Conservation (phyloP, 2,888 invertebrate species). For the Lasiommata megera region DNA sequence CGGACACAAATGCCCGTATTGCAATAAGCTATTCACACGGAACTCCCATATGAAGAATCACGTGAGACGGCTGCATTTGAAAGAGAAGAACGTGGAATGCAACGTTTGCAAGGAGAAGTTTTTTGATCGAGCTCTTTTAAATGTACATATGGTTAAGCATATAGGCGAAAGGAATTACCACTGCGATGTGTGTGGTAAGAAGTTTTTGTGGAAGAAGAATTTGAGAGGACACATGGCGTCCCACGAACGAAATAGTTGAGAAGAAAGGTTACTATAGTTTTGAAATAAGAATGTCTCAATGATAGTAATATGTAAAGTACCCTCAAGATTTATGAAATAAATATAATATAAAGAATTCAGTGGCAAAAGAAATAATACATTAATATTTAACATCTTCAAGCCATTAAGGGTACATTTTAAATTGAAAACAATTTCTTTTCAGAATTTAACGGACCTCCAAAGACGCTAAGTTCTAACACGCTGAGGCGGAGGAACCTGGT, state of each 20-base stretch:
- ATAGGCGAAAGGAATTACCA: conserved; percentile 67
- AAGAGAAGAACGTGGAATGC: conserved; percentile 50
- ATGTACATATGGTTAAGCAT: conserved; percentile 67
- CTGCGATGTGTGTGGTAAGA: conserved; percentile 77
- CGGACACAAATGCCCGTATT: conserved; percentile 46
- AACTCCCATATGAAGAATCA: conserved; percentile 49
- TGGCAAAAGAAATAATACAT: neutral
- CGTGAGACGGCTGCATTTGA: conserved; percentile 46
- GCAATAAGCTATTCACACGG: conserved; percentile 46
- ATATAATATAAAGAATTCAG: neutral
- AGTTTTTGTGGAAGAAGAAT: conserved; percentile 78
- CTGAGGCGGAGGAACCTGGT: conserved; percentile 53
- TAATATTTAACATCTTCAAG: neutral
- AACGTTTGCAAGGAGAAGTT: conserved; percentile 49
- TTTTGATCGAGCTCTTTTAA: conserved; percentile 46
- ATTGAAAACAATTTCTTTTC: conserved; percentile 60
- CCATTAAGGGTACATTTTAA: conserved; percentile 33
- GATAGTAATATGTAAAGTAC: conserved; percentile 19
- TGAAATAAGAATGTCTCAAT: neutral
- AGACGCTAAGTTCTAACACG: conserved; percentile 44
- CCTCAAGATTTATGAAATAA: conserved; percentile 19
- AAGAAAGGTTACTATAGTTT: too few relatives aligned
- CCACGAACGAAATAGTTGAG: conserved; percentile 25
- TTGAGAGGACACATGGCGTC: conserved; percentile 70
- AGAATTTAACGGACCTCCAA: conserved; percentile 55